A percentile compares a stretch with the other conserved stretches of the same genome.
phyloP scores from a whole-genome alignment of 2,888 invertebrate species.

The Euzetes globulus region DNA sequence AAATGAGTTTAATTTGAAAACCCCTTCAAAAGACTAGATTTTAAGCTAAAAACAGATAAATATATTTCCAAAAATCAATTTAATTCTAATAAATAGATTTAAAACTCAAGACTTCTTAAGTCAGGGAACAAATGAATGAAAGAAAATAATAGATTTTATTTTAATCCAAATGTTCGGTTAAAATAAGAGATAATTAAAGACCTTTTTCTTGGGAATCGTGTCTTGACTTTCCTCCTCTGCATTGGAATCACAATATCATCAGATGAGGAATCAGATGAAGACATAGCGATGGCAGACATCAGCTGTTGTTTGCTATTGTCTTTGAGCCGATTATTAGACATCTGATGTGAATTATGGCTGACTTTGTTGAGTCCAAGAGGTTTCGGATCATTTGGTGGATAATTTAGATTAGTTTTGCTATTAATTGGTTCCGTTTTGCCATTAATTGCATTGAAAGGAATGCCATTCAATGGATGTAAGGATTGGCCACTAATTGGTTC shows the following conservation, averaged over 20 bases:
- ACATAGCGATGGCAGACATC: slow-evolving; percentile 28
- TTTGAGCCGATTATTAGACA: neutral
- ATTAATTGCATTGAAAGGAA: neutral
- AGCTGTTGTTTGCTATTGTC: slow-evolving; percentile 2
- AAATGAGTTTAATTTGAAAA: no score
- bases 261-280: slow-evolving; percentile 18
- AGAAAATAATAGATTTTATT: neutral
- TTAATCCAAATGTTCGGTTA: neutral
- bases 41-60: no score
- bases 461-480: neutral
- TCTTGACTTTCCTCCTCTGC: slow-evolving; percentile 17
- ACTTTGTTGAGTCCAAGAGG: no score
- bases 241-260: slow-evolving; percentile 31
- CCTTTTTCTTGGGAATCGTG: slow-evolving; percentile 20
- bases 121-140: neutral
- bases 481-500: neutral
- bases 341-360: neutral
- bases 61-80: no score
- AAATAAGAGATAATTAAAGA: neutral
- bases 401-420: no score
- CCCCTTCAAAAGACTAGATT: no score
- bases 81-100: no score
- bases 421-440: no score
- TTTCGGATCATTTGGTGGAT: no score
- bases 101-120: no score